Evolutionary conservation across 2,113 vertebrate species (phyloP).

Genomic region (Malurus elegans): DNA sequence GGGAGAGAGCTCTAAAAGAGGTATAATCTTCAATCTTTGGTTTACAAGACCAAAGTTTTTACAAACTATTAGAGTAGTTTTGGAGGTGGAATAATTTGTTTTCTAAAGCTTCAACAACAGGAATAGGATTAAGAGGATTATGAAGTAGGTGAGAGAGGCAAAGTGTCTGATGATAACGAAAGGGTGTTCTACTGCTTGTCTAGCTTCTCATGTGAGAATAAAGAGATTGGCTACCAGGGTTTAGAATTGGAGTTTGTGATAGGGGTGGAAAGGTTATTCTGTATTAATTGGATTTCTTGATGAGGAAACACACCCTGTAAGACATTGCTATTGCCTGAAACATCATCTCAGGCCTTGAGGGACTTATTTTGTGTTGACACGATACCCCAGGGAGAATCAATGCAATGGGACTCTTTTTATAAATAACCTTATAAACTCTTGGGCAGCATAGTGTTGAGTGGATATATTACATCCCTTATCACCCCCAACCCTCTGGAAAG

Average conservation of each 20-base stretch:
- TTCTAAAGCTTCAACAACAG: not conserved
- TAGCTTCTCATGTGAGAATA: not conserved
- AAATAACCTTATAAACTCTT: not conserved
- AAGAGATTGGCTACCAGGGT: not conserved
- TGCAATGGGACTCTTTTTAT: not conserved
- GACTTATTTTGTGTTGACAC: not conserved
- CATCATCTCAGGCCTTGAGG: not conserved
- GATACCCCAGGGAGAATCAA: not conserved
- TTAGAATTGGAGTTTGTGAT: not conserved
- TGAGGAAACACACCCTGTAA: not conserved
- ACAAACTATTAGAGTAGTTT: not conserved
- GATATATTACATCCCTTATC: rapidly evolving
- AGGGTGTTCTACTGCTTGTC: not conserved
- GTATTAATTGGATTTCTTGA: not conserved
- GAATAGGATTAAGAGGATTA: not conserved
- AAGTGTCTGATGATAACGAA: not conserved
- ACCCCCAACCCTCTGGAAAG: not conserved
- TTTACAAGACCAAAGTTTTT: not conserved
- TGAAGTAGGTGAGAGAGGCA: not conserved
- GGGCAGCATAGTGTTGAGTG: rapidly evolving
- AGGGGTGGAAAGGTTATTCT: not conserved
- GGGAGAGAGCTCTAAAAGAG: not conserved
- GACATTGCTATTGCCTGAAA: not conserved
- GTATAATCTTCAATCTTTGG: not conserved
- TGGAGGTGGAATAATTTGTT: not conserved